Percentiles rank a stretch among this genome's conserved stretches.
Evolutionary conservation across 2,113 vertebrate species (phyloP).

Genomic region (Emydura subglobosa): DNA sequence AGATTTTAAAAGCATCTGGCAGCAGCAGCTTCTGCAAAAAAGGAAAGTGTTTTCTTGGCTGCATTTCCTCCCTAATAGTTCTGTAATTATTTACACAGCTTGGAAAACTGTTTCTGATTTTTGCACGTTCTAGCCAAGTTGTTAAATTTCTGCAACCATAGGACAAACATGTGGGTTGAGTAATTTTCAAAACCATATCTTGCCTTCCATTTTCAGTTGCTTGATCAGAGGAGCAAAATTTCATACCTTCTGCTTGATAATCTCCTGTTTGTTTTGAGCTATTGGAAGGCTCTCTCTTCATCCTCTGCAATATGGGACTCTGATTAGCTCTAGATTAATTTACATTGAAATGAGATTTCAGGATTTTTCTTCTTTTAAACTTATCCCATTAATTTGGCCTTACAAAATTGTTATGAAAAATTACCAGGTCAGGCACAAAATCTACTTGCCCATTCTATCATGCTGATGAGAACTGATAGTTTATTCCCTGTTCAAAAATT

Average conservation of each 20-base stretch:
- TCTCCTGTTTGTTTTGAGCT: neutral
- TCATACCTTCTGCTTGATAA: conserved; percentile 34
- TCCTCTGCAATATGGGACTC: neutral
- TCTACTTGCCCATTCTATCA: neutral
- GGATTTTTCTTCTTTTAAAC: neutral
- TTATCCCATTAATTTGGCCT: neutral
- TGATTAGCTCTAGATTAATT: neutral
- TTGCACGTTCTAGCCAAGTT: conserved; percentile 27
- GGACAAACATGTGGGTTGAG: conserved; percentile 15
- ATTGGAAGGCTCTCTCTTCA: neutral
- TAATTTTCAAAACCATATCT: conserved; percentile 44
- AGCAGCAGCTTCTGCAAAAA: conserved; percentile 52
- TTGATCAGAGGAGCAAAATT: conserved; percentile 35
- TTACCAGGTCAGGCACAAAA: neutral
- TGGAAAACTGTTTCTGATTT: conserved; percentile 14
- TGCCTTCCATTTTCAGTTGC: conserved; percentile 54
- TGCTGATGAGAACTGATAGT: neutral
- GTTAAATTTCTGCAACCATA: conserved; percentile 40
- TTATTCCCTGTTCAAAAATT: neutral
- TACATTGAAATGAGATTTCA: neutral
- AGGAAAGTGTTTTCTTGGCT: conserved; percentile 36
- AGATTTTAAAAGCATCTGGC: conserved; percentile 26
- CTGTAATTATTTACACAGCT: conserved; percentile 18
- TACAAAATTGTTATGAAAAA: neutral
- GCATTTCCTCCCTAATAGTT: conserved; percentile 1